Percentiles rank a stretch among this genome's conserved stretches.
phyloP scores from a whole-genome alignment of 1,140 invertebrate genomes.

The Brachionus plicatilis region DNA sequence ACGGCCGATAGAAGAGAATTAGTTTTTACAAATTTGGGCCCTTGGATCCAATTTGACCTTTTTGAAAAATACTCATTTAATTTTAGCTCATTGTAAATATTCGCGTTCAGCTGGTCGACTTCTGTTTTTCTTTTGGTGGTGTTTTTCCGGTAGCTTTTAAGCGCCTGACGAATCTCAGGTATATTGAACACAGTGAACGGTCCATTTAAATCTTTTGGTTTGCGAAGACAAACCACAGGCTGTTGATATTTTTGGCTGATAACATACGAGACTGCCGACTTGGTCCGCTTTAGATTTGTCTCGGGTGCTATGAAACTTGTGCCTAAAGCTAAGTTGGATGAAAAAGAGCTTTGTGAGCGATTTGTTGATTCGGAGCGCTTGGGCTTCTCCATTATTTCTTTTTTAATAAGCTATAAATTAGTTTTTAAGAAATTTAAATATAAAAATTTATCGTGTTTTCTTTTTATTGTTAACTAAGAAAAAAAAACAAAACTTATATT shows the following conservation, averaged over 20 bases:
- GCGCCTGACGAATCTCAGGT: background rate
- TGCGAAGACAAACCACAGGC: background rate
- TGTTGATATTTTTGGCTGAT: conserved; percentile 2
- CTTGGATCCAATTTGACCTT: background rate
- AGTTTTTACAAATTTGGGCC: background rate
- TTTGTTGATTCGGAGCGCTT: background rate
- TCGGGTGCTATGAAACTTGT: background rate
- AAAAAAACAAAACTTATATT: background rate
- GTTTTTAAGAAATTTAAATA: background rate
- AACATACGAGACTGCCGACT: background rate
- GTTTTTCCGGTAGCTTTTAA: background rate
- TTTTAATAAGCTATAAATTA: background rate
- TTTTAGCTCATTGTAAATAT: background rate
- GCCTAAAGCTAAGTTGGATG: background rate
- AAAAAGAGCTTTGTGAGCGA: background rate
- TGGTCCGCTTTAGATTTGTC: background rate
- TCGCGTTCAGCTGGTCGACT: background rate
- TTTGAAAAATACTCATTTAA: background rate
- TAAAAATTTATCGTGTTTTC: background rate
- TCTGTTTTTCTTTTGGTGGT: background rate
- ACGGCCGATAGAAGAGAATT: background rate
- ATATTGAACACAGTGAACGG: conserved; percentile 2
- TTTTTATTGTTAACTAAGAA: background rate
- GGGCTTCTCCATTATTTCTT: background rate
- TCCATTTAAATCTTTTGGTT: conserved; percentile 6